phyloP scores from a whole-genome alignment of 2,888 invertebrate species.

The Gisinianus flammeolus region DNA sequence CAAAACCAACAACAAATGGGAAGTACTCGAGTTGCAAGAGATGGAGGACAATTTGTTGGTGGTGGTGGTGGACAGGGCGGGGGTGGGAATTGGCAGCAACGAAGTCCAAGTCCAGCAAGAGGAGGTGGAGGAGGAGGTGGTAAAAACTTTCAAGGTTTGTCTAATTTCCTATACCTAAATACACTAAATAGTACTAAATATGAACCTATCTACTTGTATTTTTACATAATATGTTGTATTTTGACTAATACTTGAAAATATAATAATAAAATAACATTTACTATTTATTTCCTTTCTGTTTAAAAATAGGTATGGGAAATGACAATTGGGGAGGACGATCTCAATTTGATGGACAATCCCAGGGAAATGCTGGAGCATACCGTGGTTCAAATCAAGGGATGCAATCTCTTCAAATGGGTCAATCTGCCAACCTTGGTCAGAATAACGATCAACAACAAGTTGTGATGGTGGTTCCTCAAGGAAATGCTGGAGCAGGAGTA shows the following conservation, averaged over 20 bases:
- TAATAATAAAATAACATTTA: no score
- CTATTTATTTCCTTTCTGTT: background rate
- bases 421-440: background rate
- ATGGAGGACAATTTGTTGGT: background rate
- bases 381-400: background rate
- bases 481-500: conserved; percentile 35
- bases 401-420: background rate
- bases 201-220: background rate
- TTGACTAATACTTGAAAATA: no score
- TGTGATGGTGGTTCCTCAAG: conserved; percentile 34
- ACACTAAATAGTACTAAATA: background rate
- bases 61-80: background rate
- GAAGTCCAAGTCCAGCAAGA: conserved; percentile 5
- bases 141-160: background rate
- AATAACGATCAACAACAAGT: conserved; percentile 15
- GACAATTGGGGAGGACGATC: background rate
- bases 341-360: background rate
- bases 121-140: background rate
- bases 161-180: background rate
- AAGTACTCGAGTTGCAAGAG: background rate
- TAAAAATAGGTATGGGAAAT: background rate
- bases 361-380: background rate
- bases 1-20: conserved; percentile 26
- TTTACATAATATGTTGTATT: background rate
- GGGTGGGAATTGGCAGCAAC: conserved; percentile 33